These are phyloP conservation scores for Lasioglossum morio DNA, from an alignment of 2,888 invertebrate genomes.

Conservation along the genomic window DNA sequence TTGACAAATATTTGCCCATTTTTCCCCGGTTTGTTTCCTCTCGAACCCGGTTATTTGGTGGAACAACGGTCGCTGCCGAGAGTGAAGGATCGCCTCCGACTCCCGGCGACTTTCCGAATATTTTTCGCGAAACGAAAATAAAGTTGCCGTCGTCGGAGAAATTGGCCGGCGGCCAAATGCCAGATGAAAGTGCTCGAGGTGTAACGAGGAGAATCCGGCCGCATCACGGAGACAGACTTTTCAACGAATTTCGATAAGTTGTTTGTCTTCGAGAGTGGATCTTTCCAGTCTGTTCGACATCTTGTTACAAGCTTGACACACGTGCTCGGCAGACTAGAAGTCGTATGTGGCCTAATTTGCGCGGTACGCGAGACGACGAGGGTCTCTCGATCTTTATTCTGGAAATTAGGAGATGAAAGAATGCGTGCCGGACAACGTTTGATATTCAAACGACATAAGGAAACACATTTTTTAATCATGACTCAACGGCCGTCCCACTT, in stretches of 20 bases:
- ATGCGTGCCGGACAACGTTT: constrained; percentile 11
- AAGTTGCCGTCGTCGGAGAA: constrained; percentile 51
- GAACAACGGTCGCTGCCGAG: background rate
- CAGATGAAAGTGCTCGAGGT: constrained; percentile 54
- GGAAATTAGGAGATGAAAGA: background rate
- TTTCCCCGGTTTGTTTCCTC: background rate
- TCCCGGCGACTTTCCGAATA: constrained; percentile 44
- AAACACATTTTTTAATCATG: constrained; percentile 30
- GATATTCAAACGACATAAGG: constrained; percentile 17
- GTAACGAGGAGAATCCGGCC: background rate
- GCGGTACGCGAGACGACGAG: background rate
- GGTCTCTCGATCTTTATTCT: background rate
- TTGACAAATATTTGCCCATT: constrained; percentile 32
- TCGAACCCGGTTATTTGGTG: constrained; percentile 4
- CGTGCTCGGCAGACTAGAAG: background rate
- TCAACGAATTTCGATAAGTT: background rate
- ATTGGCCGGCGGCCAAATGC: constrained; percentile 64
- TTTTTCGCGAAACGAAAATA: constrained; percentile 63
- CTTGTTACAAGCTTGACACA: background rate
- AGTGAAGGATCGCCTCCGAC: constrained; percentile 13
- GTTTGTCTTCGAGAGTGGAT: background rate
- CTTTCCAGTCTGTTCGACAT: background rate
- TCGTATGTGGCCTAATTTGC: background rate
- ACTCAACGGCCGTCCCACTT: background rate
- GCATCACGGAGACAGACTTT: background rate